These are phyloP conservation scores for Drosophila infuscata DNA, from an alignment of 2,888 invertebrate species.

Conservation along the genomic window DNA sequence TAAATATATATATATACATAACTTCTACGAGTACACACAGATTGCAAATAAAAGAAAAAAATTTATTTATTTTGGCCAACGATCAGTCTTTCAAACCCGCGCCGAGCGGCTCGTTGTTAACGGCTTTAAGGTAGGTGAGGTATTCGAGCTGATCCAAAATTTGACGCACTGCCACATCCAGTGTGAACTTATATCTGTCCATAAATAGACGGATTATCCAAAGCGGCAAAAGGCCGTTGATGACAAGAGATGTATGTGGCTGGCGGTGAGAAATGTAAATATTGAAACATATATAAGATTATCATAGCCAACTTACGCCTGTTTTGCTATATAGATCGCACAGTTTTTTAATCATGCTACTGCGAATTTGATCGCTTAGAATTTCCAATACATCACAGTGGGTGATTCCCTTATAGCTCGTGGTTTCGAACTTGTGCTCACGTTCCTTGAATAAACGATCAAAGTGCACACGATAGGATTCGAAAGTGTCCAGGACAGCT, in stretches of 20 bases:
- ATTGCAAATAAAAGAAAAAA: neutral
- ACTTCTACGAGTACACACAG: neutral
- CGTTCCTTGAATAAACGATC: constrained; percentile 57
- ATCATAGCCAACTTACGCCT: constrained; percentile 40
- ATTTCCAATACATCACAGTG: constrained; percentile 70
- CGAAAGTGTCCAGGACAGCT: constrained; percentile 54
- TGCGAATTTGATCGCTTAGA: constrained; percentile 51
- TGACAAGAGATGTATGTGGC: constrained; percentile 69
- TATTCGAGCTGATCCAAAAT: constrained; percentile 75
- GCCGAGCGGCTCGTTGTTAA: constrained; percentile 51
- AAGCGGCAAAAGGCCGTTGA: constrained; percentile 81
- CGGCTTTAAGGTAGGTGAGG: constrained; percentile 59
- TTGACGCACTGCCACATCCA: constrained; percentile 70
- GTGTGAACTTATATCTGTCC: constrained; percentile 71
- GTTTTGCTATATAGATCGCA: constrained; percentile 27
- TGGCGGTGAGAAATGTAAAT: constrained; percentile 28
- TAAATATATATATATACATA: neutral
- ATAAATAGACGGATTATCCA: constrained; percentile 81
- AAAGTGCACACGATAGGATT: constrained; percentile 48
- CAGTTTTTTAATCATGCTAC: constrained; percentile 66
- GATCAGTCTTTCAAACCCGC: constrained; percentile 38
- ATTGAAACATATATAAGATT: neutral
- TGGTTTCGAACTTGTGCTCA: constrained; percentile 47
- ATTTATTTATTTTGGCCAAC: neutral
- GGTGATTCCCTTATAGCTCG: constrained; percentile 49